These are phyloP conservation scores for Petrolisthes cinctipes DNA, from an alignment of 2,888 invertebrate species.

Conservation along the genomic window DNA sequence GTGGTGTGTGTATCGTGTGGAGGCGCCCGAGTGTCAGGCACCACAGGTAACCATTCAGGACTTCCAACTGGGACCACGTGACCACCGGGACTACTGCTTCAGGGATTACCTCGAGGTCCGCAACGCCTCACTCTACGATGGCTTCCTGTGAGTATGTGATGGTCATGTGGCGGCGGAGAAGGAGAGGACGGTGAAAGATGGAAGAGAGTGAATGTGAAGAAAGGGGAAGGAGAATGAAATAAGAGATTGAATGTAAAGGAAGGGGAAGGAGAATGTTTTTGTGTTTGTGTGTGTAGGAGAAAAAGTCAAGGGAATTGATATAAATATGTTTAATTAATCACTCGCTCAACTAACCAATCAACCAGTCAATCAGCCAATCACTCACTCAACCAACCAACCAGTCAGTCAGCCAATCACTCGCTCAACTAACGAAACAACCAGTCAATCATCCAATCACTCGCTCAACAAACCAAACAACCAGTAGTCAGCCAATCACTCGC, in stretches of 20 bases:
- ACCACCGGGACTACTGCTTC: slow-evolving; percentile 55
- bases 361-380: no score
- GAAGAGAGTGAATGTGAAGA: background rate
- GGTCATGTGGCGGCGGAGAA: background rate
- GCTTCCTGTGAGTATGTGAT: slow-evolving; percentile 55
- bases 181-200: background rate
- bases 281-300: background rate
- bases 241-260: background rate
- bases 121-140: slow-evolving; percentile 54
- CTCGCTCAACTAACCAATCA: no score
- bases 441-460: background rate
- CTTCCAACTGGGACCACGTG: slow-evolving; percentile 59
- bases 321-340: background rate
- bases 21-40: slow-evolving; percentile 58
- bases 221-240: background rate
- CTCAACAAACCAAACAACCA: background rate
- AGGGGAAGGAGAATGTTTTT: background rate
- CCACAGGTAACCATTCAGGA: slow-evolving; percentile 58
- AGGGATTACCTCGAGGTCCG: slow-evolving; percentile 63
- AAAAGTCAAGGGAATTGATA: background rate
- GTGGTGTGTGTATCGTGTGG: slow-evolving; percentile 62
- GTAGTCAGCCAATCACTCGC: no score
- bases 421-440: background rate
- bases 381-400: background rate
- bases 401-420: no score